phyloP scores from a whole-genome alignment of 2,113 vertebrate species.

The Petroica traversi region DNA sequence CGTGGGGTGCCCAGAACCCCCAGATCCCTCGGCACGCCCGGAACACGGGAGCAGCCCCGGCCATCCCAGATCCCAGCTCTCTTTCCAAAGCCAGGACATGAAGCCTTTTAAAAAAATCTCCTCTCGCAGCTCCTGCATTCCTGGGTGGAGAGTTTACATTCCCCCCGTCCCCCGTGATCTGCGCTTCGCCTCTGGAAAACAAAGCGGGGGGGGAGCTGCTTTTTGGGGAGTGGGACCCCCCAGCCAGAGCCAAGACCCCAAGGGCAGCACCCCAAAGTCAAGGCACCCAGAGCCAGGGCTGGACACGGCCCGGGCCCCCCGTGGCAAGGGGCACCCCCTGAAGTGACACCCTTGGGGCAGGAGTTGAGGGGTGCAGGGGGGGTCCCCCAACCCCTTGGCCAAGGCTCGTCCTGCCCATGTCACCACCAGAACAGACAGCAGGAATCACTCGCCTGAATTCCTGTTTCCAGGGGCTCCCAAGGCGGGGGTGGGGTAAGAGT shows the following conservation, averaged over 20 bases:
- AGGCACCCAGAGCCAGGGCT: background rate
- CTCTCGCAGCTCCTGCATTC: constrained; percentile 20
- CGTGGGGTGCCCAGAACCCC: background rate
- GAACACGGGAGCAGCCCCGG: rapidly evolving
- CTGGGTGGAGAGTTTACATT: constrained; percentile 57
- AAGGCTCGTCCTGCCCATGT: background rate
- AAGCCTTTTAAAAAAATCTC: background rate
- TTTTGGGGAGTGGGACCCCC: background rate
- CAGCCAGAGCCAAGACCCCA: rapidly evolving
- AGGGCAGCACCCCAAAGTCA: background rate
- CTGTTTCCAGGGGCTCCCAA: background rate
- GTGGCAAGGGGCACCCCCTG: background rate
- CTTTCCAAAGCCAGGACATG: background rate
- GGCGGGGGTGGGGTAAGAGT: background rate
- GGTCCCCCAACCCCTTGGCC: rapidly evolving
- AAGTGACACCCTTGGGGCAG: rapidly evolving
- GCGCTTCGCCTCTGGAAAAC: background rate
- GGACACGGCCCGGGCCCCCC: background rate
- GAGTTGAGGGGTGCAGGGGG: background rate
- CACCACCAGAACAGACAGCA: background rate
- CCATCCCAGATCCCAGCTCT: background rate
- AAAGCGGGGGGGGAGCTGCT: background rate
- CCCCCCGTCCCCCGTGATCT: background rate
- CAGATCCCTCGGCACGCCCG: background rate
- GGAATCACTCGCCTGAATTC: background rate